Evolutionary conservation across 2,113 vertebrate genomes (phyloP).

Genomic region (Pomatostomus ruficeps): DNA sequence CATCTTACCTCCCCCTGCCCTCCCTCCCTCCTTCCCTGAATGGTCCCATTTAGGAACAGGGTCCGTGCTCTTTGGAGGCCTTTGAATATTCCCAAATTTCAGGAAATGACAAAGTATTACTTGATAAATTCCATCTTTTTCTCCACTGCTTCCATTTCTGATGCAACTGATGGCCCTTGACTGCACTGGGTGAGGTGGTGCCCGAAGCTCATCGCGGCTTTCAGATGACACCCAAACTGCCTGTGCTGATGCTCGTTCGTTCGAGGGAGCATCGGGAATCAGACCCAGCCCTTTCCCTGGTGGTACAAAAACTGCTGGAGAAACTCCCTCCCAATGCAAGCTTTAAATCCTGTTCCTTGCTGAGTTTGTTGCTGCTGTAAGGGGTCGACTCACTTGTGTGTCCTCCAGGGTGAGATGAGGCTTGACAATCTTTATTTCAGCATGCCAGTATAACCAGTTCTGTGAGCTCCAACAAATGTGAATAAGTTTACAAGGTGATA

Average conservation of each 20-base stretch:
- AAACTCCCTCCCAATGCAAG: neutral
- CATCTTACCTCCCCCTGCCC: neutral
- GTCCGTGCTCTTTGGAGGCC: neutral
- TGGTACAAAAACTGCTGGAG: neutral
- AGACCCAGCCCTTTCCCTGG: neutral
- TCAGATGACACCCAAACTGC: neutral
- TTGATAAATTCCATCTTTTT: neutral
- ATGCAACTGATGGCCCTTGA: neutral
- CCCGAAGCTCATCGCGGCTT: neutral
- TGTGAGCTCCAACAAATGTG: constrained; percentile 41
- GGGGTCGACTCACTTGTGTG: neutral
- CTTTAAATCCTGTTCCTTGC: neutral
- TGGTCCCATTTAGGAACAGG: neutral
- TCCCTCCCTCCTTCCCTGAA: neutral
- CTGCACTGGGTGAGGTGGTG: neutral
- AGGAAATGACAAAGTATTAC: neutral
- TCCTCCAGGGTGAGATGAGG: neutral
- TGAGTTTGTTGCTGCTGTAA: neutral
- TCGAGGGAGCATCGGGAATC: neutral
- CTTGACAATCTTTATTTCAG: constrained; percentile 37
- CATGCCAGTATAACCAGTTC: constrained; percentile 18
- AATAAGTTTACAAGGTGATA: constrained; percentile 38
- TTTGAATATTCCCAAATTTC: neutral
- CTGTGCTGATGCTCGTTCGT: neutral
- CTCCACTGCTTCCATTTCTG: neutral